Conservation (phyloP, 2,888 invertebrate genomes). For the Ditylenchus weischeri region DNA sequence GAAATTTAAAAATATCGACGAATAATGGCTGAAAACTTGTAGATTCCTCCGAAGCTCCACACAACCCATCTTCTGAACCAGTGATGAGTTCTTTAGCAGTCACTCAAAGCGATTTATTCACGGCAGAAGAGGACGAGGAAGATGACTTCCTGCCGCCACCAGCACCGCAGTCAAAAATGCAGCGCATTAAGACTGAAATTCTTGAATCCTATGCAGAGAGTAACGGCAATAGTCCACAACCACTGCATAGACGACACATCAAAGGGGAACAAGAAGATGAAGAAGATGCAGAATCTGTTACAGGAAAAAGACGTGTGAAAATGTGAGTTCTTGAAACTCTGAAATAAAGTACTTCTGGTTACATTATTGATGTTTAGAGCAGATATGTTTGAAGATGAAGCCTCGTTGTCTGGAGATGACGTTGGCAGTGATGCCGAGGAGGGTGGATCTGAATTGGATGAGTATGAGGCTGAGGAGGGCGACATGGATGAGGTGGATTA, state of each 20-base stretch:
- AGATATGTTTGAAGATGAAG: slow-evolving; percentile 52
- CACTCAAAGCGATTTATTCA: slow-evolving; percentile 2
- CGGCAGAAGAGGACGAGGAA: slow-evolving; percentile 5
- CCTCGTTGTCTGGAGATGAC: slow-evolving; percentile 53
- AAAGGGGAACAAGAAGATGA: slow-evolving; percentile 15
- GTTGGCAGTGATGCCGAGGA: slow-evolving; percentile 48
- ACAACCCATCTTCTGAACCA: not conserved
- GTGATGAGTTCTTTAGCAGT: too few relatives aligned
- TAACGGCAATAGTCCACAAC: not conserved
- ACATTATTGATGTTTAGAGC: slow-evolving; percentile 5
- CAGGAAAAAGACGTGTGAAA: slow-evolving; percentile 6
- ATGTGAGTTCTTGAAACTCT: not conserved
- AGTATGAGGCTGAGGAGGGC: slow-evolving; percentile 39
- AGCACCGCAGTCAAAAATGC: not conserved
- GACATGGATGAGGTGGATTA: slow-evolving; percentile 26
- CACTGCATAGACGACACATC: not conserved
- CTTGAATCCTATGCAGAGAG: not conserved
- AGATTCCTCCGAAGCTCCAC: slow-evolving; percentile 3
- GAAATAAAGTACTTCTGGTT: not conserved
- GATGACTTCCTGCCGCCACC: not conserved
- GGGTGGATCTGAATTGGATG: slow-evolving; percentile 15
- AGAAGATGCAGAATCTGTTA: slow-evolving; percentile 7
- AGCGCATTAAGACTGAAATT: not conserved
- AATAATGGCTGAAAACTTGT: not conserved
- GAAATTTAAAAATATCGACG: too few relatives aligned